Evolutionary conservation across 2,113 vertebrate genomes (phyloP), one percentile per base, ranked within the genome.

Genomic region (Semnornis frantzii): DNA sequence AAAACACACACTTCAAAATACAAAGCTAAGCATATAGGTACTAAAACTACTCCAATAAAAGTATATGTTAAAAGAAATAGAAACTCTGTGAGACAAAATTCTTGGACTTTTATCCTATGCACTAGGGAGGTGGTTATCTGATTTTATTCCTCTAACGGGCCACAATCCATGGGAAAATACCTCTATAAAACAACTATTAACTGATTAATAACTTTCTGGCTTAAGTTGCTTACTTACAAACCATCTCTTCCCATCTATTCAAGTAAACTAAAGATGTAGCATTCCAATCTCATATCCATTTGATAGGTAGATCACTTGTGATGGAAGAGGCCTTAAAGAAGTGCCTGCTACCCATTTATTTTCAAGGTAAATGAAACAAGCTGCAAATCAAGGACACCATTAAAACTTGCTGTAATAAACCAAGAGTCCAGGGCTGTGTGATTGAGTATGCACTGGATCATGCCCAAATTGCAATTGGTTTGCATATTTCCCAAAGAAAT

Each of bases 321-420:
- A 77, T 77, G 92, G 89, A 77, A 93, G 50, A 75, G 68, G 44
- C 75, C 89, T 95, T 80, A 78, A 93, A 93, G 81, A 81, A 62
- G 72, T 14, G n/a, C 65, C 76, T 93, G 65, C 80, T 93, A 84
- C 87, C 89, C 85, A 72, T 87, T 78, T 78, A 94, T 88, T 95
- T 96, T 95, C 93, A 90, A 94, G 94, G 91, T 85, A 97, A 94
- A 95, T 94, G 80, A 95, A 93, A 81, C 69, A 72, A 92, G 34
- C 73, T 83, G 76, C 33, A 88, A 95, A 94, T 87, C 87, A 88
- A 85, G 90, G 30, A 74, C 48, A 82, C 34, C 57, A 78, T 72
- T 94, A 85, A 91, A 66, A 2, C 60, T 54, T 52, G 33, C 24
- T 70, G 46, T 65, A 74, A 87, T 70, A 89, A 91, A 89, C 76